A percentile compares a stretch with the other conserved stretches of the same genome.
Conservation (phyloP, 2,113 vertebrate species). For the Antechinus flavipes region DNA sequence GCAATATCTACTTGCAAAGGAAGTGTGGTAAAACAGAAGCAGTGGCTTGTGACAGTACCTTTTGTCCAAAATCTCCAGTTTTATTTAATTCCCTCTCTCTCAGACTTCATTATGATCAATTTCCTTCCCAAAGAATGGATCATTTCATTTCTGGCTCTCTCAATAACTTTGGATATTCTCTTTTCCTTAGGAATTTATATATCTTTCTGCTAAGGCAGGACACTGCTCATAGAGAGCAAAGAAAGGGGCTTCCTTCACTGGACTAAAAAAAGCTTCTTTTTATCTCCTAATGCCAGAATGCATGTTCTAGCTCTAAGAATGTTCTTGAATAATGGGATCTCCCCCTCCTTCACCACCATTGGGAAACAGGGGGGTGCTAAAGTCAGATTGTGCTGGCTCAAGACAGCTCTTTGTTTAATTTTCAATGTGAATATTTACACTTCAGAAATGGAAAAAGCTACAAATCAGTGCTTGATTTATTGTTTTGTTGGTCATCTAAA, state of each 20-base stretch:
- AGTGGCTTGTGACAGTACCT: not conserved
- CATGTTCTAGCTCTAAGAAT: not conserved
- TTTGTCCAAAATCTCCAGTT: not conserved
- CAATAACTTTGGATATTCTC: not conserved
- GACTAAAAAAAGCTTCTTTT: not conserved
- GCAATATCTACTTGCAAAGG: not conserved
- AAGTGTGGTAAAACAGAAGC: not conserved
- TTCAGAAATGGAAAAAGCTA: not conserved
- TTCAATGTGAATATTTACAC: not conserved
- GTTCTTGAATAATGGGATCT: not conserved
- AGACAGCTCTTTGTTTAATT: conserved; percentile 24
- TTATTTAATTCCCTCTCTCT: not conserved
- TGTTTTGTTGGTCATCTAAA: not conserved
- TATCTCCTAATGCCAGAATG: not conserved
- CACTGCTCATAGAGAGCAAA: not conserved
- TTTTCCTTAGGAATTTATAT: not conserved
- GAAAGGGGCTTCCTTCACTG: not conserved
- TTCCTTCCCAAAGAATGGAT: not conserved
- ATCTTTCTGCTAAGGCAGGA: not conserved
- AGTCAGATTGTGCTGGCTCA: conserved; percentile 30
- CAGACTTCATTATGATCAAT: not conserved
- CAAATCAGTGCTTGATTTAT: not conserved
- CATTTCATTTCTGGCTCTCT: not conserved
- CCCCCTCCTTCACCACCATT: not conserved
- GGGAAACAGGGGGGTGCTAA: not conserved